A percentile compares a stretch with the other conserved stretches of the same genome.
Conservation (phyloP, 1,140 invertebrate species). For the Radopholus similis region DNA sequence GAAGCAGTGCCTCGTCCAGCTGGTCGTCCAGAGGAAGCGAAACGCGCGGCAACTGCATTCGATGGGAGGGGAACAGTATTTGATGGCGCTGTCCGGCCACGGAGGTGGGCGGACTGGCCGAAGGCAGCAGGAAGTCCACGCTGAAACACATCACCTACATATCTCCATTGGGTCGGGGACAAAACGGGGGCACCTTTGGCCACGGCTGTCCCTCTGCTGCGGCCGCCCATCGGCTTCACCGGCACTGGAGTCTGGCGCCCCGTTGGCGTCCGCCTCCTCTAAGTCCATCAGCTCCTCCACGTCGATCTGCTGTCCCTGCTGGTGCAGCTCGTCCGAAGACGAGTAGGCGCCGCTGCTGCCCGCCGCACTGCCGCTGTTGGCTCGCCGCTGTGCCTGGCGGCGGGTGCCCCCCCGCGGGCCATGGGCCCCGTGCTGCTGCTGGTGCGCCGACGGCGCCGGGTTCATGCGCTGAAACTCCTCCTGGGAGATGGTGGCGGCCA, state of each 20-base stretch:
- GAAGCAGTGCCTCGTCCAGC: constrained; percentile 16
- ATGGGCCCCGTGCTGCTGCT: background rate
- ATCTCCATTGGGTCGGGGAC: background rate
- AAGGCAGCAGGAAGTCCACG: background rate
- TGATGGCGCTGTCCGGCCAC: too few relatives aligned
- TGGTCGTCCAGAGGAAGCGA: constrained; percentile 21
- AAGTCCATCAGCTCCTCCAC: background rate
- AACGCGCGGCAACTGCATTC: constrained; percentile 1
- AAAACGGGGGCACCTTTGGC: background rate
- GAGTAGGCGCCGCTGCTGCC: background rate
- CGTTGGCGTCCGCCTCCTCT: background rate
- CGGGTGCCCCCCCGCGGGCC: background rate
- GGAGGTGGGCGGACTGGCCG: background rate
- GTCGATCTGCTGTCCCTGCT: background rate
- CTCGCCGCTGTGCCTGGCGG: background rate
- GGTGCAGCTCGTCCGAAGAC: background rate
- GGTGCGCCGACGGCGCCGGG: background rate
- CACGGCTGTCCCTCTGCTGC: background rate
- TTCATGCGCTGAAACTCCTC: constrained; percentile 31
- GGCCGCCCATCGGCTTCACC: background rate
- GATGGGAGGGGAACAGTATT: too few relatives aligned
- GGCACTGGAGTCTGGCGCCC: background rate
- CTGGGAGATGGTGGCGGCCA: constrained; percentile 1
- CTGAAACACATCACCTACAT: background rate
- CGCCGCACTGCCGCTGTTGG: background rate